Percentiles rank a stretch among this genome's conserved stretches.
phyloP scores from a whole-genome alignment of 2,888 invertebrate species.

The Agapetus fuscipes region DNA sequence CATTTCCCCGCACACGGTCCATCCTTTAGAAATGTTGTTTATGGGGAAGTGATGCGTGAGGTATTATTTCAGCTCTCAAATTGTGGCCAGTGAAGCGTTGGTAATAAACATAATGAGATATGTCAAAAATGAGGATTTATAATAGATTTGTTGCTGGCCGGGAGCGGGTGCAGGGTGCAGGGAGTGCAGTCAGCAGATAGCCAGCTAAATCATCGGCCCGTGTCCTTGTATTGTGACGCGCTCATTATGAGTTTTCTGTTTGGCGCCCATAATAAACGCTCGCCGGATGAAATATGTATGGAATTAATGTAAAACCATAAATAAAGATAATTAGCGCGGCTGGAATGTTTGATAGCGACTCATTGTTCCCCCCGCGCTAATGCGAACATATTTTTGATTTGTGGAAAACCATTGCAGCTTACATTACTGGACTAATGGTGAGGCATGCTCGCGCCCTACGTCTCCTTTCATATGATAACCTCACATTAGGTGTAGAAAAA shows the following conservation, averaged over 20 bases:
- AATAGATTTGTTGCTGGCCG: background rate
- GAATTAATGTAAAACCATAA: conserved; percentile 22
- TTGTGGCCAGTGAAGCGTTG: too few species aligned
- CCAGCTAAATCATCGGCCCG: conserved; percentile 15
- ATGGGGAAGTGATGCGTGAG: too few species aligned
- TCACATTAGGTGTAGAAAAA: too few species aligned
- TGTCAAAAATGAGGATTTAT: background rate
- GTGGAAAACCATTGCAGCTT: conserved; percentile 15
- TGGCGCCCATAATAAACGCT: background rate
- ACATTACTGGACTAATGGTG: too few species aligned
- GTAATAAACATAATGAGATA: conserved; percentile 1
- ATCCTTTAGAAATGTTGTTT: too few species aligned
- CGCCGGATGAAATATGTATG: conserved; percentile 6
- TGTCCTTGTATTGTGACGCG: conserved; percentile 17
- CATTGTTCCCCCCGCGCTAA: conserved; percentile 19
- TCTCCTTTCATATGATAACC: too few species aligned
- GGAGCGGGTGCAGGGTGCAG: background rate
- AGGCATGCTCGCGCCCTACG: too few species aligned
- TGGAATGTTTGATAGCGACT: conserved; percentile 21
- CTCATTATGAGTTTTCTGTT: conserved; percentile 19
- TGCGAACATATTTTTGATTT: conserved; percentile 22
- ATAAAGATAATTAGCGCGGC: conserved; percentile 22
- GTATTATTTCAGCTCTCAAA: too few species aligned
- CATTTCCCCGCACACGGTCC: too few species aligned
- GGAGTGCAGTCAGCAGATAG: conserved; percentile 11